Base-by-base conservation (phyloP, 1,140 invertebrate species). In the Diplogasteroides magnus region DNA sequence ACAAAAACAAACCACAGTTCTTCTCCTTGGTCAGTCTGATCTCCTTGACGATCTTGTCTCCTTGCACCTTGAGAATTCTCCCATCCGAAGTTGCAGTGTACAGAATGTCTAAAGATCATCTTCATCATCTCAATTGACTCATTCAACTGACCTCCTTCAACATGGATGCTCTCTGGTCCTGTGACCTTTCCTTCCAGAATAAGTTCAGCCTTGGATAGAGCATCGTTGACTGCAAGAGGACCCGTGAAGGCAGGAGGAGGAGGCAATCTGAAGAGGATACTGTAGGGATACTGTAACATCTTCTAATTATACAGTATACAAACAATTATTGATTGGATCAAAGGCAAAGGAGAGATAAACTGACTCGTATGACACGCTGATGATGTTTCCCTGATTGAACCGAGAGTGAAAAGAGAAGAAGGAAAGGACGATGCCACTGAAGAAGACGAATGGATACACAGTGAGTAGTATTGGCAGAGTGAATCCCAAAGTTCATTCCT, bases 131-230 rank as follows among this genome's bases (percentile, higher is more conserved):
- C 15, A 63, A 61, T 37, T 28, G 27, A 1, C 25, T 2, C 6
- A 11, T 48, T 48, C 19, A 6, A 48, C 6, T 48, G 37, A 69
- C 72, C 68, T 61, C 71, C 79, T 64, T 82, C 76, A 2, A 83
- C 72, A 13, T 81, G 62, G 56, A 80, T 71, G n/a, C 76, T 81
- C 64, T 80, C 78, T 2, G 78, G 78, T 25, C 78, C 78, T 23
- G 11, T 23, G 55, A 80, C 72, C 71, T 78, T 61, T 13, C 74
- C 78, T 28, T 83, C 72, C 15, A 80, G 62, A 26, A 80, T 62
- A 3, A 74, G 29, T 14, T 72, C 58, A 0, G 74, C 71, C 32
- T 73, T 73, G 6, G 64, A 57, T 19, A 81, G 60, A 37, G 66
- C 58, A 14, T 73, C 72, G 28, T 79, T 79, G 2, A 69, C 66